Percentiles rank a stretch among this genome's conserved stretches.
Evolutionary conservation across 2,113 vertebrate genomes (phyloP).

Genomic region (Oncorhynchus tshawytscha): DNA sequence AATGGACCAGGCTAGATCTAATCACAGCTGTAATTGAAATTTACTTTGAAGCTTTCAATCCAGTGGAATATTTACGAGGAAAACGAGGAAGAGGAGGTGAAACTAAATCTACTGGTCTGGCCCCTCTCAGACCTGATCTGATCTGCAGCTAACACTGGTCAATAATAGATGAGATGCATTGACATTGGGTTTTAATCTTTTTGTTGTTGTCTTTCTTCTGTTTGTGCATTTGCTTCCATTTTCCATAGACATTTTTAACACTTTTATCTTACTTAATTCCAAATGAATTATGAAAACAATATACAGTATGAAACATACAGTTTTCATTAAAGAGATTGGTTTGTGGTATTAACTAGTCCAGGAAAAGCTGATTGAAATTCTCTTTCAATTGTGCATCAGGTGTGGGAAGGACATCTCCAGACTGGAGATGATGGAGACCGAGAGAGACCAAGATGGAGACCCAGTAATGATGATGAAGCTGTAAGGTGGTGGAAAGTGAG

Average conservation of each 20-base stretch:
- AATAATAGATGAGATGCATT: conserved; percentile 75
- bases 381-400: too few relatives aligned
- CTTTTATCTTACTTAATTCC: neutral
- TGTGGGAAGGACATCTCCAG: too few relatives aligned
- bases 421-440: too few relatives aligned
- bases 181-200: conserved; percentile 52
- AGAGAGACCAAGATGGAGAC: too few relatives aligned
- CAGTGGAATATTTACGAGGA: conserved; percentile 77
- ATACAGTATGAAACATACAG: too few relatives aligned
- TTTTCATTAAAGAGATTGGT: neutral
- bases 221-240: conserved; percentile 25
- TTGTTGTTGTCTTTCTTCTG: neutral
- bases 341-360: neutral
- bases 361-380: too few relatives aligned
- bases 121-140: conserved; percentile 46
- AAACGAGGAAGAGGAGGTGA: conserved; percentile 66
- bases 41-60: conserved; percentile 80
- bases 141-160: conserved; percentile 63
- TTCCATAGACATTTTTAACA: neutral
- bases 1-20: conserved; percentile 79
- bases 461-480: too few relatives aligned
- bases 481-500: too few relatives aligned
- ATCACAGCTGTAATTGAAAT: conserved; percentile 78
- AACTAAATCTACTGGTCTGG: conserved; percentile 71
- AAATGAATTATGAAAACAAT: neutral